Percentiles rank a stretch among this genome's conserved stretches.
Conservation (phyloP, 2,888 invertebrate species). For the Leptinotarsa peninsularis region DNA sequence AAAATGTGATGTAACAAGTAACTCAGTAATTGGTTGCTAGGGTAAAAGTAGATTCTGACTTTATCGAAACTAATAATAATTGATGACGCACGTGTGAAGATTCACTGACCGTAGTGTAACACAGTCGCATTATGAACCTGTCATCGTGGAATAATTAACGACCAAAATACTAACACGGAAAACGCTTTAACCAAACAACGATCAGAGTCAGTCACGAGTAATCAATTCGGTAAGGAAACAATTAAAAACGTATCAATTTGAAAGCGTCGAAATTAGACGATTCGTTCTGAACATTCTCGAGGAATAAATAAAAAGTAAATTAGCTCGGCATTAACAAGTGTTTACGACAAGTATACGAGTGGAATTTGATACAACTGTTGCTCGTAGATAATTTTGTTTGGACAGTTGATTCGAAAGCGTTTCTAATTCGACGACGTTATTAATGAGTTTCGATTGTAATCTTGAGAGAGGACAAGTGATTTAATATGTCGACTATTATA, state of each 20-base stretch:
- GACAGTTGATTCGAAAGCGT: neutral
- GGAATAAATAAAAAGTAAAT: conserved; percentile 21
- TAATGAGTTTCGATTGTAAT: too few relatives aligned
- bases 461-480: too few relatives aligned
- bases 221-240: conserved; percentile 1
- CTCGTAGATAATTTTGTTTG: neutral
- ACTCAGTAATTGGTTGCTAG: too few relatives aligned
- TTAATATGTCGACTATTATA: too few relatives aligned
- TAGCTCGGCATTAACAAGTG: conserved; percentile 15
- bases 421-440: neutral
- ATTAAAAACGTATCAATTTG: conserved; percentile 6
- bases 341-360: conserved; percentile 5
- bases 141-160: neutral
- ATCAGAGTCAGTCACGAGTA: conserved; percentile 12
- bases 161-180: neutral
- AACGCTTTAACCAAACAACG: neutral
- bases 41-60: too few relatives aligned
- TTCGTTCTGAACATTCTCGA: neutral
- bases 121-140: neutral
- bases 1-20: too few relatives aligned
- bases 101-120: too few relatives aligned
- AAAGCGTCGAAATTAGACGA: neutral
- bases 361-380: neutral
- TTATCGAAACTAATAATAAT: too few relatives aligned
- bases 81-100: too few relatives aligned